phyloP scores from a whole-genome alignment of 2,888 invertebrate species.

The Antitype chi region DNA sequence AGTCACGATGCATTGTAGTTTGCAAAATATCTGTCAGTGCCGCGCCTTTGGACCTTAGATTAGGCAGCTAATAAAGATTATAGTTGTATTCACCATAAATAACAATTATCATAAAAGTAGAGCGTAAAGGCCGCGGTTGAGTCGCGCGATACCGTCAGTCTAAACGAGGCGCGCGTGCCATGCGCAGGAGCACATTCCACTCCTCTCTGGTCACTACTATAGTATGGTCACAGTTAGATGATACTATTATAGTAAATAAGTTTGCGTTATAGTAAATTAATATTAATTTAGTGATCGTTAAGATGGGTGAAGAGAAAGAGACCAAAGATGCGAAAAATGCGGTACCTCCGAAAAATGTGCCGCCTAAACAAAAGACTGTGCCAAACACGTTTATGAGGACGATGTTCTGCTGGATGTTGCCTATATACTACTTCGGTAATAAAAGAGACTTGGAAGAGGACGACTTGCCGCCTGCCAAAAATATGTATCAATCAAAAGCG shows the following conservation, averaged over 20 bases:
- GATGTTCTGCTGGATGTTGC: constrained; percentile 94
- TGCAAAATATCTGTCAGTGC: background rate
- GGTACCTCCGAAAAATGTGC: constrained; percentile 49
- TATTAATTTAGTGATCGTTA: constrained; percentile 35
- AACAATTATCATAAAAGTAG: constrained; percentile 58
- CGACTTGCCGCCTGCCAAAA: constrained; percentile 94
- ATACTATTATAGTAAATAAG: constrained; percentile 11
- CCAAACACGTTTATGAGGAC: constrained; percentile 91
- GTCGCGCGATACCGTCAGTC: constrained; percentile 53
- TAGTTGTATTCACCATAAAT: constrained; percentile 39
- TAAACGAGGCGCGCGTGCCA: constrained; percentile 46
- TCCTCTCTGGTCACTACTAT: background rate
- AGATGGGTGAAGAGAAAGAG: constrained; percentile 67
- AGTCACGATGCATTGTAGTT: constrained; percentile 32
- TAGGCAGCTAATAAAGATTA: constrained; percentile 54
- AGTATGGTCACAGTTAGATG: constrained; percentile 14
- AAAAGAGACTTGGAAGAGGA: constrained; percentile 93
- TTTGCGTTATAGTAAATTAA: constrained; percentile 28
- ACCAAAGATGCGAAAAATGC: constrained; percentile 55
- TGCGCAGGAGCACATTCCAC: constrained; percentile 58
- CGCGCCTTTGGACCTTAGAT: constrained; percentile 26
- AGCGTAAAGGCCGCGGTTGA: constrained; percentile 46
- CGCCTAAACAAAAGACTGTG: constrained; percentile 70
- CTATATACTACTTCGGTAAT: constrained; percentile 94
- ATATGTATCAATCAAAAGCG: constrained; percentile 92